A percentile compares a stretch with the other conserved stretches of the same genome.
Conservation (phyloP, 2,888 invertebrate species). For the Drosophila subsilvestris region DNA sequence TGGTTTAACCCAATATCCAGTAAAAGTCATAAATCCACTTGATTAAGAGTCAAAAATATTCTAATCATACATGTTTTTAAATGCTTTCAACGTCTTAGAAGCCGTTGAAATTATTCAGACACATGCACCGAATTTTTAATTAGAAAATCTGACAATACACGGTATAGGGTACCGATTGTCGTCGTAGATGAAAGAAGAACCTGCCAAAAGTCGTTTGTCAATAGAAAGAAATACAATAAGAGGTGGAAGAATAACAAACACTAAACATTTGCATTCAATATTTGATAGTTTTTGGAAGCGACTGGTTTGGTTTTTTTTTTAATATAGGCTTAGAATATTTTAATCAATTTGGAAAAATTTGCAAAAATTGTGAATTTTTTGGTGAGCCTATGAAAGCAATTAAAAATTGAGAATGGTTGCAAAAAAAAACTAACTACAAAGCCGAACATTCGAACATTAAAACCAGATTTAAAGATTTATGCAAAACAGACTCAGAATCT, state of each 20-base stretch:
- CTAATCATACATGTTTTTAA: conserved; percentile 49
- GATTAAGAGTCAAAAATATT: conserved; percentile 35
- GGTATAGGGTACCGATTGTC: conserved; percentile 7
- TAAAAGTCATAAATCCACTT: conserved; percentile 50
- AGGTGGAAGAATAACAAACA: neutral
- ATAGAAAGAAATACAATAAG: neutral
- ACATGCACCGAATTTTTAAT: conserved; percentile 56
- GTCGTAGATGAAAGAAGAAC: conserved; percentile 44
- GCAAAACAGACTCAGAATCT: neutral
- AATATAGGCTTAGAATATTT: too few species aligned
- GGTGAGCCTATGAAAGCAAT: too few species aligned
- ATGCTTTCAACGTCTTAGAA: conserved; percentile 59
- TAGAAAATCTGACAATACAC: conserved; percentile 13
- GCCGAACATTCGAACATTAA: neutral
- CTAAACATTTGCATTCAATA: neutral
- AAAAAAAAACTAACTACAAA: neutral
- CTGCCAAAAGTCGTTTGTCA: conserved; percentile 28
- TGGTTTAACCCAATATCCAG: conserved; percentile 59
- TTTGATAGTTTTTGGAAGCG: neutral
- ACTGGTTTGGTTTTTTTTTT: neutral
- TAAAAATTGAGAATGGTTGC: too few species aligned
- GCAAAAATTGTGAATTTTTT: too few species aligned
- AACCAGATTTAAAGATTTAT: neutral
- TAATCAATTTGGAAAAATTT: too few species aligned
- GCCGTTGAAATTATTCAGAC: conserved; percentile 58